Evolutionary conservation across 2,113 vertebrate species (phyloP).

Genomic region (Tretioscincus oriximinensis): DNA sequence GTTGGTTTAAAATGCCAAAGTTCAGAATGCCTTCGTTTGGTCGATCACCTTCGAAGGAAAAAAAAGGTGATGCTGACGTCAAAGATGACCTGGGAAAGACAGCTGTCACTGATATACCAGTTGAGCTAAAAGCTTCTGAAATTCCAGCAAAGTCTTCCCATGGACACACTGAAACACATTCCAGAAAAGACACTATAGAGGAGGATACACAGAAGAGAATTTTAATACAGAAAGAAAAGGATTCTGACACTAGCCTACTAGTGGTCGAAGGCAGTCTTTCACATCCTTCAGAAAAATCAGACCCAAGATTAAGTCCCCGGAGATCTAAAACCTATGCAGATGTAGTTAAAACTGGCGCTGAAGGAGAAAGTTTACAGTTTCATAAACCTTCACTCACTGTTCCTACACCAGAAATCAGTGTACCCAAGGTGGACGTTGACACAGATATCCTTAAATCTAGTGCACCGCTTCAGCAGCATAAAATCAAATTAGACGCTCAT

Average conservation of each 20-base stretch:
- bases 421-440: slow-evolving; percentile 27
- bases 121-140: slow-evolving; percentile 42
- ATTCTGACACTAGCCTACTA: not conserved
- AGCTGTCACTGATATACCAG: not conserved
- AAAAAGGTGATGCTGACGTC: not conserved
- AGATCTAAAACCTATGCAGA: not conserved
- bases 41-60: slow-evolving; percentile 40
- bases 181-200: slow-evolving; percentile 34
- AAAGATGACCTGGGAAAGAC: slow-evolving; percentile 26
- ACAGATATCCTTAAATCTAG: not conserved
- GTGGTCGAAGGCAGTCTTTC: slow-evolving; percentile 8
- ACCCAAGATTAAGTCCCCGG: not conserved
- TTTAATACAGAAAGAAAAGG: slow-evolving; percentile 4
- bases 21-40: slow-evolving; percentile 59
- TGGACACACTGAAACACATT: slow-evolving; percentile 3
- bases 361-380: not conserved
- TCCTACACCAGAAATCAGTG: not conserved
- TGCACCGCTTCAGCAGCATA: not conserved
- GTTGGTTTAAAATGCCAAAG: slow-evolving; percentile 66
- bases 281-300: slow-evolving; percentile 5
- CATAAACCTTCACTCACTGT: not conserved
- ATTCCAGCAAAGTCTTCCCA: slow-evolving; percentile 33
- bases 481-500: not conserved
- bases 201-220: slow-evolving; percentile 34
- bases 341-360: not conserved